Conservation (phyloP, 2,797 vertebrate genomes). For the Smutsia temminckii region DNA sequence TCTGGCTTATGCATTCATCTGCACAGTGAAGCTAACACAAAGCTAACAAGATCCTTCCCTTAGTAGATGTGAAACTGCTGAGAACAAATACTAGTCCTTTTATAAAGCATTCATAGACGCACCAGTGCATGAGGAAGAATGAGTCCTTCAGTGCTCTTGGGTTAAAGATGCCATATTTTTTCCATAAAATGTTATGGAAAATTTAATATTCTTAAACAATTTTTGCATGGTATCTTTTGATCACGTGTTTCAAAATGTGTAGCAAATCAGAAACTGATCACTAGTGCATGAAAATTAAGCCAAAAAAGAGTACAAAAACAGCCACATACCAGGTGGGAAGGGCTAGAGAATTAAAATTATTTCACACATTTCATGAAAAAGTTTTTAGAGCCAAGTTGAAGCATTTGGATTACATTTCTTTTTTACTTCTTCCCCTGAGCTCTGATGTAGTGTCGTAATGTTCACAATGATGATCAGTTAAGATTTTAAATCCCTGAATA, state of each 20-base stretch:
- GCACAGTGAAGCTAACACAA: background rate
- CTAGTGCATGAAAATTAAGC: background rate
- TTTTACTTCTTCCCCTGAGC: background rate
- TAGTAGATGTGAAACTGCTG: background rate
- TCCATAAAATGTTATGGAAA: background rate
- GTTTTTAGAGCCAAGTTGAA: background rate
- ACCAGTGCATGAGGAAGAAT: background rate
- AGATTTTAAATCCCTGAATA: background rate
- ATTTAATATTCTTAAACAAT: background rate
- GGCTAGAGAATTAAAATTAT: background rate
- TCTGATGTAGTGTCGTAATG: background rate
- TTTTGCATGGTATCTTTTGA: background rate
- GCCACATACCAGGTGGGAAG: background rate
- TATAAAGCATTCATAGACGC: background rate
- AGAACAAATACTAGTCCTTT: background rate
- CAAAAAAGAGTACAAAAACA: background rate
- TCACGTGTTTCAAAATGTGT: background rate
- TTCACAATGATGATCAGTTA: background rate
- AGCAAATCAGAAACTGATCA: background rate
- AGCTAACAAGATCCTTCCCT: background rate
- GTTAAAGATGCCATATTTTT: background rate
- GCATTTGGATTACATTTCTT: background rate
- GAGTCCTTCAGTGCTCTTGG: background rate
- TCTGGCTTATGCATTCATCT: background rate
- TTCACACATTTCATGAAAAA: background rate